Conservation (phyloP, 1,140 invertebrate genomes). For the Bombus impatiens region DNA sequence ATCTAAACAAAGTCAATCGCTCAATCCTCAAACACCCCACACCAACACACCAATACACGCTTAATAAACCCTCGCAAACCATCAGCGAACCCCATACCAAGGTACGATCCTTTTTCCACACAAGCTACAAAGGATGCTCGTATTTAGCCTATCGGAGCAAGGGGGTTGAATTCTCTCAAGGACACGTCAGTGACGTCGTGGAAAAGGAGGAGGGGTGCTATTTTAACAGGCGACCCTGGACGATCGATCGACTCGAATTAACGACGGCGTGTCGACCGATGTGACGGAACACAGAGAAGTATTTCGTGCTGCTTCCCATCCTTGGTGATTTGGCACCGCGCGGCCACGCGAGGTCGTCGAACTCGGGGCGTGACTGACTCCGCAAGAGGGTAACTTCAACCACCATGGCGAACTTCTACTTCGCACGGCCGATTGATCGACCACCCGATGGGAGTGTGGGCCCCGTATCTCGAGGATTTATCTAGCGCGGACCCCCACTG, state of each 20-base stretch:
- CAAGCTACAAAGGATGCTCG: neutral
- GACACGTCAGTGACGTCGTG: slow-evolving; percentile 56
- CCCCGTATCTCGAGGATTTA: slow-evolving; percentile 23
- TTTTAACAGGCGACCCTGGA: slow-evolving; percentile 59
- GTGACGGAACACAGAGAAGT: slow-evolving; percentile 10
- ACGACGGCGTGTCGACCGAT: neutral
- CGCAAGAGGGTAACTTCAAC: slow-evolving; percentile 39
- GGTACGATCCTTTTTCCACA: neutral
- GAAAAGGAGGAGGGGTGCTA: slow-evolving; percentile 45
- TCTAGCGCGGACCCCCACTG: neutral
- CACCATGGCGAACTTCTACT: slow-evolving; percentile 20
- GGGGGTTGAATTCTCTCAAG: slow-evolving; percentile 56
- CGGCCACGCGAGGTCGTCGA: slow-evolving; percentile 61
- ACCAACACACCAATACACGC: neutral
- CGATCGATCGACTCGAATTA: slow-evolving; percentile 52
- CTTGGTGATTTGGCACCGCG: slow-evolving; percentile 52
- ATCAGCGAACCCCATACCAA: neutral
- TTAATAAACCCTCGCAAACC: neutral
- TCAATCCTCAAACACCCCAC: too few relatives aligned
- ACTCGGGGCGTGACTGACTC: slow-evolving; percentile 39
- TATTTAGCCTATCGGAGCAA: neutral
- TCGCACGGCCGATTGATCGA: slow-evolving; percentile 49
- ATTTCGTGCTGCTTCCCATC: slow-evolving; percentile 10
- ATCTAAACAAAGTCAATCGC: neutral
- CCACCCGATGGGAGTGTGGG: neutral